Evolutionary conservation across 2,888 invertebrate species (phyloP).

Genomic region (Phortica magna): DNA sequence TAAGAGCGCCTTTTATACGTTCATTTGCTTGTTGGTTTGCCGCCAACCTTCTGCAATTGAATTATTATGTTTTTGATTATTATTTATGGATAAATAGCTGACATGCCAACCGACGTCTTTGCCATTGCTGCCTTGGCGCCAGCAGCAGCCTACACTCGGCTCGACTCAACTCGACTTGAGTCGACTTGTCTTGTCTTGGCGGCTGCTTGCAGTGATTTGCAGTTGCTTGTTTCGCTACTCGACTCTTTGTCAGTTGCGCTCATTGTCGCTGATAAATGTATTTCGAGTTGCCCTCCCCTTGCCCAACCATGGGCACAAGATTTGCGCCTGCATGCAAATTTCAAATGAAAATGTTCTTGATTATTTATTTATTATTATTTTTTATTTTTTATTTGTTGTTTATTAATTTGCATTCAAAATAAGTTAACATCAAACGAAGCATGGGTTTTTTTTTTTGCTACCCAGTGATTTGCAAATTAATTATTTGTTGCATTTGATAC

Average conservation of each 20-base stretch:
- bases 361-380: conserved; percentile 38
- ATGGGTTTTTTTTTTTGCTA: conserved; percentile 12
- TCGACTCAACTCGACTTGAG: not conserved
- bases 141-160: not conserved
- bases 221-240: not conserved
- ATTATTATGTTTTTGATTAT: no score
- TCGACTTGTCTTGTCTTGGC: not conserved
- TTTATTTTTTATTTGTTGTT: conserved; percentile 16
- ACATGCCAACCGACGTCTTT: no score
- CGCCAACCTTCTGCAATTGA: no score
- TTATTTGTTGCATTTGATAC: no score
- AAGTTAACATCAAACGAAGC: not conserved
- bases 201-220: not conserved
- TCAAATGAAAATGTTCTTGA: conserved; percentile 43
- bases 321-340: conserved; percentile 32
- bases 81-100: no score
- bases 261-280: conserved; percentile 5
- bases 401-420: conserved; percentile 31
- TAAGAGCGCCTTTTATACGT: no score
- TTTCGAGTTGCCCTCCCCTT: not conserved
- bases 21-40: no score
- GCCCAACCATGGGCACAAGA: not conserved
- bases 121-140: no score
- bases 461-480: no score
- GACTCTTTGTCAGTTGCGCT: not conserved